Evolutionary conservation across 2,888 invertebrate species (phyloP), one percentile per base, ranked within the genome.

Genomic region (Sphecodes monilicornis): DNA sequence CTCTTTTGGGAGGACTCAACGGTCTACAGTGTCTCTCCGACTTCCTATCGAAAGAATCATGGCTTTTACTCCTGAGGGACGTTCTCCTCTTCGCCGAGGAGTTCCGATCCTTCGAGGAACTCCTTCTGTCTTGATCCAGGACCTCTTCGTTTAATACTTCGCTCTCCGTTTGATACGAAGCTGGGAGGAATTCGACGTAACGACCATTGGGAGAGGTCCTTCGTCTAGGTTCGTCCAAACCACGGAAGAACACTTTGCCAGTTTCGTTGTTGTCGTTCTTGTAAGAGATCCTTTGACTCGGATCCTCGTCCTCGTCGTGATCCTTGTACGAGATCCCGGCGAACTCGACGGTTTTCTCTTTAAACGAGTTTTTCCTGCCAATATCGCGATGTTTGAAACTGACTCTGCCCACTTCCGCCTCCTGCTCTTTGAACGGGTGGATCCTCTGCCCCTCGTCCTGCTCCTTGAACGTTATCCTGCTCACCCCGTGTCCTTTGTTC

Each of bases 11-110:
- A 0, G 94, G 94, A 36, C 92, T 92, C 86, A 94, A 77, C 0
- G 94, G 92, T 83, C 93, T 90, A 26, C 91, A 92, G 83, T 94
- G 93, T 74, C 93, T 91, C 16, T 91, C 88, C 3, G 90, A 90
- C 36, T 86, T 86, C 54, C 74, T 88, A 16, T 86, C 86, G 8
- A n/a, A 13, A 0, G 50, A 75, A 22, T 87, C 88, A 5, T 78
- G 81, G 46, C 72, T 77, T 71, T 73, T 89, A 50, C 70, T 71
- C 18, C 82, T 84, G n/a, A 70, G 46, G 0, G 87, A 87, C 6
- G 68, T 60, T 5, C 80, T 71, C 32, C 84, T 80, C n/a, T 74
- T 88, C 64, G 84, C 22, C 3, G 66, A 66, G 10, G 66, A 76
- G 16, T 84, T 88, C 13, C 76, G 79, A 3, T 88, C 88, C 72